Evolutionary conservation across 2,113 vertebrate species (phyloP), one percentile per base, ranked within the genome.

Genomic region (Cavia porcellus): DNA sequence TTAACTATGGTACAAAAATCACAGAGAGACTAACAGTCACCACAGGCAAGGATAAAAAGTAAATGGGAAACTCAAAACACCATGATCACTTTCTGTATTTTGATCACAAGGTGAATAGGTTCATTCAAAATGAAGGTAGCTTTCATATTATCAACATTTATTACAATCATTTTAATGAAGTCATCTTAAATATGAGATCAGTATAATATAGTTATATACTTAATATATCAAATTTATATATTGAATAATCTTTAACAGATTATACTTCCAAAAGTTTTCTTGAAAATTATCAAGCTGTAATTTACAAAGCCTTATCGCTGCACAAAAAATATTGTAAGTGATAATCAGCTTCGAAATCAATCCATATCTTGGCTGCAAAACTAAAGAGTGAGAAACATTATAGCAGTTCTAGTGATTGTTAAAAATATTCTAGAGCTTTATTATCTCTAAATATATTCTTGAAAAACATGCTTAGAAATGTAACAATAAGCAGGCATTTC

Each of bases 311-410:
- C 20, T 32, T 68, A 22, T 28, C 50, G 32, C 55, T 77, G 22
- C 92, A 90, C 57, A 92, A 79, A 86, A 45, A 85, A 45, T 32
- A n/a, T 47, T 28, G 8, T 32, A 72, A 30, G 68, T 86, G 25
- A 10, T 50, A 75, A 89, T 62, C 82, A 75, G 62, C 75, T 89
- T 92, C 50, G 80, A 86, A 87, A 92, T 86, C 72, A 91, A 64
- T 50, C n/a, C 8, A 61, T 35, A 35, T 55, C 35, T 83, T 86
- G 55, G 70, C 45, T 86, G 19, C 38, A 83, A 82, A 55, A 79
- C n/a, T 52, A 79, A n/a, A 72, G 11, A 95, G 14, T 35, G 68
- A n/a, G 32, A 88, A 42, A 52, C 35, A 83, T 32, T 57, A 32
- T 2, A 85, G 62, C 30, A 52, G 17, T 32, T 86, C 68, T 22